phyloP scores from a whole-genome alignment of 2,797 vertebrate species.

The Poliocrania exsul region DNA sequence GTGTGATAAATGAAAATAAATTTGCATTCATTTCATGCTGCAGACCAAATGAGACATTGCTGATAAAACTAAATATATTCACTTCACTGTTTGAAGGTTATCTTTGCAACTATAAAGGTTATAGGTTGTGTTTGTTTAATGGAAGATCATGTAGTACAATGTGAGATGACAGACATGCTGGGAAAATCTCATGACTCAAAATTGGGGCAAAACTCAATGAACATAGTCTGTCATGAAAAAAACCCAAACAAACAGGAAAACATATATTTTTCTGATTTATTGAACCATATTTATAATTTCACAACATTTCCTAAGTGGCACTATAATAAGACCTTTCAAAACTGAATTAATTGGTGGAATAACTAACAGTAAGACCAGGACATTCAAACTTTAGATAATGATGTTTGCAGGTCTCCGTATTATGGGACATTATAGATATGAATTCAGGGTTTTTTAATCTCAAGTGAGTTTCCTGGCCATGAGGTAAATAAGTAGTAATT shows the following conservation, averaged over 20 bases:
- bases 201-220: not conserved
- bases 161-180: not conserved
- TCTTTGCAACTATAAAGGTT: slow-evolving; percentile 33
- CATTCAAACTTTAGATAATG: not conserved
- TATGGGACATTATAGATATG: not conserved
- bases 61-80: slow-evolving; percentile 24
- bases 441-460: not conserved
- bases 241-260: not conserved
- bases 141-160: not conserved
- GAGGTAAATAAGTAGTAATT: not conserved
- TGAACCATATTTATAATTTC: not conserved
- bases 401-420: not conserved
- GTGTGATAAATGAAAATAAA: slow-evolving; percentile 16
- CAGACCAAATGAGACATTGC: slow-evolving; percentile 26
- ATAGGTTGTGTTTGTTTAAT: slow-evolving; percentile 17
- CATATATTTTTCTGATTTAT: not conserved
- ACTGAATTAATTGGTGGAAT: not conserved
- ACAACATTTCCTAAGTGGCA: not conserved
- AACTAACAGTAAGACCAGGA: not conserved
- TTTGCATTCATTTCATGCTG: slow-evolving; percentile 5
- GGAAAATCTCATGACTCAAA: not conserved
- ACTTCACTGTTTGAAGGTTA: slow-evolving; percentile 40
- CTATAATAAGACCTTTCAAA: not conserved
- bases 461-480: not conserved
- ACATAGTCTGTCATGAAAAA: not conserved